Evolutionary conservation across 2,797 vertebrate genomes (phyloP).

Genomic region (Peromyscus attwateri): DNA sequence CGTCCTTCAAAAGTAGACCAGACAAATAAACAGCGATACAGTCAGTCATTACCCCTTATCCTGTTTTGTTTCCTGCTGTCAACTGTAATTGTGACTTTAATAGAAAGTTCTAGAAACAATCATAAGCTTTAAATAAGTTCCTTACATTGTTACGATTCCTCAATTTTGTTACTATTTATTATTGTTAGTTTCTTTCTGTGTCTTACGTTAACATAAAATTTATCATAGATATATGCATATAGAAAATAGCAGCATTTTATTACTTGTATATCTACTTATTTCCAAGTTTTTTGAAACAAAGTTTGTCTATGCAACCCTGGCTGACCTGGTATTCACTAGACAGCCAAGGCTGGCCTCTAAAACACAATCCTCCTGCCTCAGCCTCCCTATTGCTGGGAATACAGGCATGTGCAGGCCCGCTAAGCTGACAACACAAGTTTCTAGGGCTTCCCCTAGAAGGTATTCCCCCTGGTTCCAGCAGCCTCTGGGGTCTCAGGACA

Average conservation of each 20-base stretch:
- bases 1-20: not conserved
- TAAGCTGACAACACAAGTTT: not conserved
- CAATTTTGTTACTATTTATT: not conserved
- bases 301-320: not conserved
- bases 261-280: not conserved
- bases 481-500: not conserved
- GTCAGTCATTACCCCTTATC: not conserved
- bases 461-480: too few relatives aligned
- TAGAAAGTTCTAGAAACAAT: constrained; percentile 1
- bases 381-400: not conserved
- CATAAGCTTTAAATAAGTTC: not conserved
- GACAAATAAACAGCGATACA: not conserved
- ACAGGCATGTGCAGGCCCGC: too few relatives aligned
- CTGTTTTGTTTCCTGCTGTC: not conserved
- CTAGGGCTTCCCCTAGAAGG: not conserved
- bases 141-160: not conserved
- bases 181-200: not conserved
- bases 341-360: not conserved
- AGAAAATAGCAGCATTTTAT: not conserved
- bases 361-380: not conserved
- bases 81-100: not conserved
- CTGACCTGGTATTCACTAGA: not conserved
- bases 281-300: not conserved
- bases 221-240: not conserved
- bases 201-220: not conserved